A percentile compares a stretch with the other conserved stretches of the same genome.
Evolutionary conservation across 2,113 vertebrate genomes (phyloP).

Genomic region (Pionites leucogaster): DNA sequence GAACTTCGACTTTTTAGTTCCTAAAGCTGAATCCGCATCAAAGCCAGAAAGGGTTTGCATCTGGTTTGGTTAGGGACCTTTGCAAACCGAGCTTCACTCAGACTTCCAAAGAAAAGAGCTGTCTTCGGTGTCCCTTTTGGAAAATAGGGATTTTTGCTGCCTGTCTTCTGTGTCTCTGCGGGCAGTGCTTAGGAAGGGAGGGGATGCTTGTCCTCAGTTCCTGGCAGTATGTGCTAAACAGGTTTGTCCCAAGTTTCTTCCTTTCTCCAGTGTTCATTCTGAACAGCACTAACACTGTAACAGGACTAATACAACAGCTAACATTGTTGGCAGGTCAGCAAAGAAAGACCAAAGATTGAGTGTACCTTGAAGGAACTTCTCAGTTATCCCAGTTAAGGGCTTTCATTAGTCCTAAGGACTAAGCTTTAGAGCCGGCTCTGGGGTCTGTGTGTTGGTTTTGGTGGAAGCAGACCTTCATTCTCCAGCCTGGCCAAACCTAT

Average conservation of each 20-base stretch:
- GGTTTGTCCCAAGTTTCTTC: neutral
- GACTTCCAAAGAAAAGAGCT: neutral
- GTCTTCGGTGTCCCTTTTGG: neutral
- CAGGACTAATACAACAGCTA: neutral
- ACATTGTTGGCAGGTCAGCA: neutral
- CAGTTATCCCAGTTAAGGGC: accelerated
- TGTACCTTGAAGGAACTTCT: neutral
- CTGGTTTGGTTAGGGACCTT: neutral
- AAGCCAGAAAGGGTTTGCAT: neutral
- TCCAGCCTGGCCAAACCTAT: neutral
- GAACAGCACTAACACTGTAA: neutral
- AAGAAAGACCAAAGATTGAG: neutral
- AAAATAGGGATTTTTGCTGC: neutral
- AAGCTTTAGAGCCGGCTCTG: neutral
- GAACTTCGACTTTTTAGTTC: neutral
- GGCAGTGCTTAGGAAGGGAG: neutral
- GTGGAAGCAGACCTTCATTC: neutral
- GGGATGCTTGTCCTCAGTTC: neutral
- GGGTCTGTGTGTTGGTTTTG: neutral
- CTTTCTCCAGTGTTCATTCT: neutral
- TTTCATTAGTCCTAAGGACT: neutral
- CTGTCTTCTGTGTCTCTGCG: neutral
- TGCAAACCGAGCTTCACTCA: neutral
- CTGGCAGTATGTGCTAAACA: accelerated
- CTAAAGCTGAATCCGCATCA: neutral